These are phyloP conservation scores for Montipora foliosa DNA, from an alignment of 64 coral and sea anemone species.

Conservation along the genomic window DNA sequence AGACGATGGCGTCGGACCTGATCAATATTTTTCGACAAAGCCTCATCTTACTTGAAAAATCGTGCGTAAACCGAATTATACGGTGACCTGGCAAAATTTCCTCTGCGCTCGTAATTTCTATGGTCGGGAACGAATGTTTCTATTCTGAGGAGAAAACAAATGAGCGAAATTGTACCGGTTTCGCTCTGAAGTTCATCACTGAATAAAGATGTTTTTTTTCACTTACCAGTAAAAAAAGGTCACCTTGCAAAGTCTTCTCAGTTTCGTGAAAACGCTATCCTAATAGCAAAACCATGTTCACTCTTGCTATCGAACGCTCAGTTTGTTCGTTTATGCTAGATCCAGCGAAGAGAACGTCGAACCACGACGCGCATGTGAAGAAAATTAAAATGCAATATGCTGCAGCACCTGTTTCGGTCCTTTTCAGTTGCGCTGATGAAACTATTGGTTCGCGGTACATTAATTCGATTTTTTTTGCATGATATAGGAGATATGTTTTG, in stretches of 20 bases:
- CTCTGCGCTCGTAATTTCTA: neutral
- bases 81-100: neutral
- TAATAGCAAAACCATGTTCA: neutral
- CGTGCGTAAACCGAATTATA: no score
- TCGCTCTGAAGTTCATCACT: no score
- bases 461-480: neutral
- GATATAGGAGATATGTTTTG: neutral
- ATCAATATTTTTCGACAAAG: neutral
- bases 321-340: neutral
- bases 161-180: no score
- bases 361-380: neutral
- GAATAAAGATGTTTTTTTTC: no score
- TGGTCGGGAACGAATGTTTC: no score
- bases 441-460: neutral
- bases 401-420: neutral
- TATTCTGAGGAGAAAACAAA: no score
- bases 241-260: neutral
- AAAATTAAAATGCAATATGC: constrained; percentile 12
- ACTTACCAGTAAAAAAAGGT: neutral
- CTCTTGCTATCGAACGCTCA: neutral
- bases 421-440: neutral
- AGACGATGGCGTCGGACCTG: neutral
- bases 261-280: neutral
- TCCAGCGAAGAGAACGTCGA: neutral
- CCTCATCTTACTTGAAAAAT: neutral